Percentiles rank a stretch among this genome's conserved stretches.
Conservation (phyloP, 2,113 vertebrate genomes). For the Chionodraco myersi region DNA sequence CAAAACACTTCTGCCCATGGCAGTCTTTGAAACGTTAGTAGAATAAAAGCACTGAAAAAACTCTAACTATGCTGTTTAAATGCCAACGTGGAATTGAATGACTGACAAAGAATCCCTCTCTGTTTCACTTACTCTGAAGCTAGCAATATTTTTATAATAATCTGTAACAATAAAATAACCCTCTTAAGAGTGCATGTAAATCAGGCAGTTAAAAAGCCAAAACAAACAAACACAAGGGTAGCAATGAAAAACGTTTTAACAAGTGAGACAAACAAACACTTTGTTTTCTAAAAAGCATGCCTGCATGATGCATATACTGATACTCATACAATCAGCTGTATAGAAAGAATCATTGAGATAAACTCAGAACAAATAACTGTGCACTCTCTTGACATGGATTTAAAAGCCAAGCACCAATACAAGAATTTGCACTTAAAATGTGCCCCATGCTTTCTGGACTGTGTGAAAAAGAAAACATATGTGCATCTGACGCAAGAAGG, state of each 20-base stretch:
- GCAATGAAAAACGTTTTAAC: not conserved
- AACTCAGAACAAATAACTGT: not conserved
- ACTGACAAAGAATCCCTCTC: not conserved
- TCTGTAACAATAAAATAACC: not conserved
- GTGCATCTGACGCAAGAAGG: constrained; percentile 10
- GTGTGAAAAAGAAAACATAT: not conserved
- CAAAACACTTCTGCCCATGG: not conserved
- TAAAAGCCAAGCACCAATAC: not conserved
- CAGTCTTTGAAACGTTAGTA: not conserved
- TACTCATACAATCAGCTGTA: not conserved
- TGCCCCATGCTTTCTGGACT: not conserved
- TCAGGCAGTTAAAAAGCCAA: not conserved
- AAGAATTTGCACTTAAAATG: constrained; percentile 15
- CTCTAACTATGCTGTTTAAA: not conserved
- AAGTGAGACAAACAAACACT: not conserved
- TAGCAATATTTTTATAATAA: not conserved
- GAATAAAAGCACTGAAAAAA: not conserved
- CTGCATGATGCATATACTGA: not conserved
- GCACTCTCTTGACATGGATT: constrained; percentile 14
- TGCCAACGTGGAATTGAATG: not conserved
- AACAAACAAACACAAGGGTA: constrained; percentile 3
- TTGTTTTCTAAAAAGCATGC: constrained; percentile 9
- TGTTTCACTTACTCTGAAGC: not conserved
- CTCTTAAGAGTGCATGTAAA: not conserved
- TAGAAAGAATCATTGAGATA: not conserved